Percentiles rank a stretch among this genome's conserved stretches.
Evolutionary conservation across 2,888 invertebrate species (phyloP).

Genomic region (Euzophera pinguis): DNA sequence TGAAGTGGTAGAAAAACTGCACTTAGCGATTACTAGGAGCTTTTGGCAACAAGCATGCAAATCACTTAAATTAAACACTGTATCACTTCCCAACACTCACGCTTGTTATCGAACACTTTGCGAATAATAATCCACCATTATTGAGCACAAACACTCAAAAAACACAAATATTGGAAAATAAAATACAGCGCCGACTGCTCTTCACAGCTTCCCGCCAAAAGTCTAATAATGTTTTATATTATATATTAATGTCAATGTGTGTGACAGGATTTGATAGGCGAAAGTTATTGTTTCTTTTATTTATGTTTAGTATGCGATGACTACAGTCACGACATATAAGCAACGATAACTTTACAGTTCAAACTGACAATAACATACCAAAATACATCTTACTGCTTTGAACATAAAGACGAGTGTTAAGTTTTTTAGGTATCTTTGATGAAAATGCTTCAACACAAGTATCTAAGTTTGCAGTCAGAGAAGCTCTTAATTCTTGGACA

Average conservation of each 20-base stretch:
- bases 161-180: too few relatives aligned
- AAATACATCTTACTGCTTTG: not conserved
- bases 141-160: too few relatives aligned
- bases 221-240: not conserved
- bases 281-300: slow-evolving; percentile 17
- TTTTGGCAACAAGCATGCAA: too few relatives aligned
- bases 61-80: too few relatives aligned
- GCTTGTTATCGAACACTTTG: too few relatives aligned
- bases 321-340: slow-evolving; percentile 4
- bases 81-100: too few relatives aligned
- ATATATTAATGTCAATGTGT: slow-evolving; percentile 2
- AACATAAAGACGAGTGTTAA: not conserved
- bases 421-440: not conserved
- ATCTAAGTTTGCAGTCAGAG: not conserved
- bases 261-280: slow-evolving; percentile 16
- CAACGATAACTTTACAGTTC: not conserved
- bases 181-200: not conserved
- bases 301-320: slow-evolving; percentile 16
- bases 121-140: too few relatives aligned
- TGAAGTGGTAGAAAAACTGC: too few relatives aligned
- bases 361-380: not conserved
- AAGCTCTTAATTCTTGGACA: not conserved
- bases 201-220: too few relatives aligned
- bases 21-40: too few relatives aligned
- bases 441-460: not conserved